Evolutionary conservation across 2,888 invertebrate species (phyloP).

Genomic region (Eurois occulta): DNA sequence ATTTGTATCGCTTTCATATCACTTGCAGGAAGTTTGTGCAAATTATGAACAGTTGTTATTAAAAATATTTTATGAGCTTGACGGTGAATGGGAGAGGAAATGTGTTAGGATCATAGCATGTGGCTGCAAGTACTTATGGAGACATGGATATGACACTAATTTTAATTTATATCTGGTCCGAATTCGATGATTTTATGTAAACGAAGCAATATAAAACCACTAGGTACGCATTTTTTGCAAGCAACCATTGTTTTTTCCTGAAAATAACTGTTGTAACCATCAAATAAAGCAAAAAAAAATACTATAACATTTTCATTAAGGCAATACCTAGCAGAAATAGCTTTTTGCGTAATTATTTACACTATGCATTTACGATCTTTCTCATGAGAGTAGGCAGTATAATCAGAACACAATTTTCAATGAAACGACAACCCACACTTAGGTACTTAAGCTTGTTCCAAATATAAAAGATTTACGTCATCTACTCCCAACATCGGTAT

Average conservation of each 20-base stretch:
- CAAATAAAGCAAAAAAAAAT: neutral
- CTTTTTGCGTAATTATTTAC: neutral
- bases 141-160: too few relatives aligned
- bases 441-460: neutral
- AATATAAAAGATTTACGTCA: neutral
- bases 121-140: too few relatives aligned
- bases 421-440: neutral
- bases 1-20: conserved; percentile 35
- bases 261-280: neutral
- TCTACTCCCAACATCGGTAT: neutral
- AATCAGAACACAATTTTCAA: neutral
- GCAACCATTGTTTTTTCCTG: neutral
- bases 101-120: neutral
- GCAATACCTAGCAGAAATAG: neutral
- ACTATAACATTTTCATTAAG: neutral
- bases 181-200: neutral
- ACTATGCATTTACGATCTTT: neutral
- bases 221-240: neutral
- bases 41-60: conserved; percentile 35
- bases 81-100: neutral
- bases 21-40: conserved; percentile 11
- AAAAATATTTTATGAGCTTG: conserved; percentile 12
- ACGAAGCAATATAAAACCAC: neutral
- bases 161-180: too few relatives aligned
- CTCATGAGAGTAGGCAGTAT: neutral